A percentile compares a stretch with the other conserved stretches of the same genome.
These are phyloP conservation scores for Cladopsammia gracilis DNA, from an alignment of 64 coral and sea anemone genomes.

Conservation along the genomic window DNA sequence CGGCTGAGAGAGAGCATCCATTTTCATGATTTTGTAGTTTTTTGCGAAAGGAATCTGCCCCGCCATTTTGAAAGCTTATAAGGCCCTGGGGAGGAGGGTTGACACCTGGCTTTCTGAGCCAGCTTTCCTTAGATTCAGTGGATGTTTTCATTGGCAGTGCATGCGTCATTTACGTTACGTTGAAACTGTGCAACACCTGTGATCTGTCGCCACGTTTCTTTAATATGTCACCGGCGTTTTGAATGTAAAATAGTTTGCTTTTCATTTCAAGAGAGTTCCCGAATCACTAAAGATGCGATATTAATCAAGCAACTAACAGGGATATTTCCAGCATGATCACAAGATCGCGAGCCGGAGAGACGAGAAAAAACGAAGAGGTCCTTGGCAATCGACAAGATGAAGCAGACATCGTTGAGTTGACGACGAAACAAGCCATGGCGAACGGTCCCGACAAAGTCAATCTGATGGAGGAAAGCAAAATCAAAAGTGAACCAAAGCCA, in stretches of 20 bases:
- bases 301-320: background rate
- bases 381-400: background rate
- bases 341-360: conserved; percentile 19
- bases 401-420: background rate
- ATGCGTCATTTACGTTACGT: background rate
- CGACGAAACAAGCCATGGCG: background rate
- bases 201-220: conserved; percentile 11
- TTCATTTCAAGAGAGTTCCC: background rate
- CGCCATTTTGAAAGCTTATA: too few species aligned
- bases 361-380: background rate
- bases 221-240: background rate
- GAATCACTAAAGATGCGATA: background rate
- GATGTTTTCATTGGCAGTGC: background rate
- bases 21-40: too few species aligned
- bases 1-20: too few species aligned
- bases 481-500: background rate
- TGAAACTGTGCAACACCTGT: background rate
- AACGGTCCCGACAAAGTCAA: background rate
- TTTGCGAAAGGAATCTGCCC: too few species aligned
- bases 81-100: too few species aligned
- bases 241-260: background rate
- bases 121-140: background rate
- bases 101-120: too few species aligned
- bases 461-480: conserved; percentile 2
- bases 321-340: background rate